Evolutionary conservation across 2,888 invertebrate genomes (phyloP).

Genomic region (Hypena proboscidalis): DNA sequence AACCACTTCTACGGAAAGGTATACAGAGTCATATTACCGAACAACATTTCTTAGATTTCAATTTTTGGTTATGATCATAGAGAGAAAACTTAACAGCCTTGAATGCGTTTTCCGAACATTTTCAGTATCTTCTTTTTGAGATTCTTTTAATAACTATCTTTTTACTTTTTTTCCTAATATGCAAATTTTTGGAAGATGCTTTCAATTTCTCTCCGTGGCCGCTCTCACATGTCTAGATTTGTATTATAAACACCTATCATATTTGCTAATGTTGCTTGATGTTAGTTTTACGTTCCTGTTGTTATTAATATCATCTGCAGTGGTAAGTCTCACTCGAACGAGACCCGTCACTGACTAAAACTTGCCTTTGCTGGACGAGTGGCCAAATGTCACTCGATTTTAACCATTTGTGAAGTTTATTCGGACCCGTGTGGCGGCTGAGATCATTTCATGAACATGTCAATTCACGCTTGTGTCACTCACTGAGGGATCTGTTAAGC

Average conservation of each 20-base stretch:
- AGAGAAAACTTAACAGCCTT: constrained; percentile 29
- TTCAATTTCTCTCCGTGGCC: constrained; percentile 28
- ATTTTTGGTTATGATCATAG: constrained; percentile 12
- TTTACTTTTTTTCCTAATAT: constrained; percentile 8
- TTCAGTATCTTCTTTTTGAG: constrained; percentile 20
- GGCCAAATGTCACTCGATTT: constrained; percentile 11
- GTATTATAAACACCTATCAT: constrained; percentile 40
- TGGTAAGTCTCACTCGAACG: constrained; percentile 12
- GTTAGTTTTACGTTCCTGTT: constrained; percentile 39
- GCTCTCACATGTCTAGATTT: constrained; percentile 36
- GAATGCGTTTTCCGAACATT: constrained; percentile 43
- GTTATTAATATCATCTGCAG: constrained; percentile 22
- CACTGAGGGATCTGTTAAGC: constrained; percentile 23
- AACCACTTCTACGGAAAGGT: constrained; percentile 69
- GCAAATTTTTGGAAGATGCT: constrained; percentile 32
- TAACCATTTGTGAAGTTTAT: constrained; percentile 20
- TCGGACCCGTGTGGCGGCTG: constrained; percentile 25
- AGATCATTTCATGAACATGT: constrained; percentile 21
- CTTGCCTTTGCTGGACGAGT: constrained; percentile 12
- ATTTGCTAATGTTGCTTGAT: constrained; percentile 49
- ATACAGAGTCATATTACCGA: constrained; percentile 26
- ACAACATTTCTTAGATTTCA: constrained; percentile 1
- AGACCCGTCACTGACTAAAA: constrained; percentile 17
- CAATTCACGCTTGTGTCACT: constrained; percentile 39
- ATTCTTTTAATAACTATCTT: constrained; percentile 18